Base-by-base conservation (phyloP, 2,113 vertebrate species). In the Sinocyclocheilus maitianheensis region DNA sequence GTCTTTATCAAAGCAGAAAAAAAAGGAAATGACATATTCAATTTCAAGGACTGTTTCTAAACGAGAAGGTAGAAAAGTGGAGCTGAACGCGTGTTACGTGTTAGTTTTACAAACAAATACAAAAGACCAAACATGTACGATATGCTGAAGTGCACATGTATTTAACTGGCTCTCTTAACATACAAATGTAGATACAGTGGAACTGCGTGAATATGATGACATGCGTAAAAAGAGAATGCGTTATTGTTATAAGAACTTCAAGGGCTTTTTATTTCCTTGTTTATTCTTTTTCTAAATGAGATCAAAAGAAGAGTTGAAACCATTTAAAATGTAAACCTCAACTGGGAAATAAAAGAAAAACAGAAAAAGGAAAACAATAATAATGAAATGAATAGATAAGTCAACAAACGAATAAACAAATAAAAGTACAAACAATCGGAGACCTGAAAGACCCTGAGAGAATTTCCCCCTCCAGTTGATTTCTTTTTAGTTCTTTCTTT, bases 211-310 rank as follows among this genome's bases (percentile, higher is more conserved):
- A 82, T 71, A 53, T 20, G 46, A 34, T 71, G 63, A 26, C 46
- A 9, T 71, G 11, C 26, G 0, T 22, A 83, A 90, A 87, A 93
- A 92, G 90, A 91, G 89, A 92, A 94, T 94, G 91, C 65, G 92
- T 92, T 94, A 90, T 94, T 91, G 77, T 93, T 92, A 93, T 93
- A 94, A 91, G 90, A 94, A 94, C 94, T 95, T 95, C 93, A 94
- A 95, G 92, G 92, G 92, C 90, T 92, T 69, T 69, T 84, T 82
- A 87, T 74, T 91, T 90, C 90, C 90, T 90, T 85, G 62, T 74
- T 78, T 77, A 71, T 86, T 92, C 90, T 89, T 91, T 92, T 91
- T 94, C 88, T 92, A 92, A 93, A 94, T 91, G 92, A 93, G 93
- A 95, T 95, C 94, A 95, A 95, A 95, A 93, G 88, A 37, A 89